Evolutionary conservation across 2,797 vertebrate genomes (phyloP).

Genomic region (Urosaurus nigricauda): DNA sequence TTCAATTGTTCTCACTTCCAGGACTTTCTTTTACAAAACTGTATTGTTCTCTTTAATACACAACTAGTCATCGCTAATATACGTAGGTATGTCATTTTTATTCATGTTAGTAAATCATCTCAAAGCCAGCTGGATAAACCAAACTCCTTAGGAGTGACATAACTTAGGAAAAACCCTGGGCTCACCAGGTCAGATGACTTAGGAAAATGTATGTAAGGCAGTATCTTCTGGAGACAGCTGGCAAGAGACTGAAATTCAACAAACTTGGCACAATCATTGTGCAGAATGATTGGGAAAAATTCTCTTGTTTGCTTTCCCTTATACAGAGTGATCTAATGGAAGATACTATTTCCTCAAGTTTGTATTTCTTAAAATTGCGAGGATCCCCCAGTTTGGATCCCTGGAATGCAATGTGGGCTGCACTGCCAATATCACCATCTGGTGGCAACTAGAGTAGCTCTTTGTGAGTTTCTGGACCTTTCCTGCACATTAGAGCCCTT

Average conservation of each 20-base stretch:
- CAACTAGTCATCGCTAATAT: neutral
- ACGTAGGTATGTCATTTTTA: slow-evolving; percentile 3
- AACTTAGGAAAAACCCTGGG: neutral
- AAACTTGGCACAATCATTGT: neutral
- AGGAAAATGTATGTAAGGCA: neutral
- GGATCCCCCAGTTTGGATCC: no score
- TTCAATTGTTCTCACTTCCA: neutral
- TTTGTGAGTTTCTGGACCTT: no score
- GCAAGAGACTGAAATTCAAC: neutral
- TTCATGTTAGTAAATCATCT: neutral
- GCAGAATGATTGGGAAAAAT: neutral
- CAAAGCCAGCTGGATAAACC: neutral
- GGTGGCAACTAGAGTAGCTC: no score
- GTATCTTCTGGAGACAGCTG: neutral
- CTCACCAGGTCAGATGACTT: no score
- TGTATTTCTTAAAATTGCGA: neutral
- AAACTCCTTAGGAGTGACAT: neutral
- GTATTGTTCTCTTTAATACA: neutral
- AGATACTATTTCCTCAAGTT: neutral
- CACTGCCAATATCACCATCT: no score
- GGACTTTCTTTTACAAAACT: neutral
- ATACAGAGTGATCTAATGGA: neutral
- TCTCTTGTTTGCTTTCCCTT: neutral
- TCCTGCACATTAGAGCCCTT: no score
- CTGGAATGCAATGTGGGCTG: no score